Percentiles rank a stretch among this genome's conserved stretches.
phyloP scores from a whole-genome alignment of 2,888 invertebrate genomes.

The Leptura quadrifasciata region DNA sequence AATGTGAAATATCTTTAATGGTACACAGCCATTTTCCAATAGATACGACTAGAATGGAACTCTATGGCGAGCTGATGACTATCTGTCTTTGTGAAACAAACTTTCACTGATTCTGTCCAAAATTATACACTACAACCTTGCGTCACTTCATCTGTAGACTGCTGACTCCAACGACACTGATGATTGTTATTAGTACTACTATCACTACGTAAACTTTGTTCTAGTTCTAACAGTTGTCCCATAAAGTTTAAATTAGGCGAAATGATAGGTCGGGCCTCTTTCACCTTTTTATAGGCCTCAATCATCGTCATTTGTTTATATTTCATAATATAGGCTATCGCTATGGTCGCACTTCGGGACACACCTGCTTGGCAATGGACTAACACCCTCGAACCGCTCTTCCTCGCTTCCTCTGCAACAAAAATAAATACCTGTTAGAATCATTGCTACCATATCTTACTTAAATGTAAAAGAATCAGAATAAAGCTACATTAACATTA shows the following conservation, averaged over 20 bases:
- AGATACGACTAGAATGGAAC: conserved; percentile 68
- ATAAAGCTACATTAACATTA: no score
- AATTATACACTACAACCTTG: conserved; percentile 77
- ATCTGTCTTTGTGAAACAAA: conserved; percentile 43
- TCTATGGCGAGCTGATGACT: conserved; percentile 68
- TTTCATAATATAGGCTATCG: conserved; percentile 96
- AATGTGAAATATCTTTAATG: conserved; percentile 66
- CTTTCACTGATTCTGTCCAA: conserved; percentile 33
- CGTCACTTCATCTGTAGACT: conserved; percentile 75
- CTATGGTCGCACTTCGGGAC: conserved; percentile 94
- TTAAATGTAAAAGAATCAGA: no score
- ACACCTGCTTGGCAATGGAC: conserved; percentile 98
- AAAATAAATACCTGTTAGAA: conserved; percentile 52
- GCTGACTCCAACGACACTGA: conserved; percentile 76
- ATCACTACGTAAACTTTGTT: conserved; percentile 79
- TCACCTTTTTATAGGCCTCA: conserved; percentile 92
- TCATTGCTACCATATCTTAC: neutral
- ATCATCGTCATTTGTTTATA: conserved; percentile 88
- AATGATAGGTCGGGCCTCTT: conserved; percentile 90
- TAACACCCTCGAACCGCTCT: conserved; percentile 84
- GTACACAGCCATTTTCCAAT: conserved; percentile 73
- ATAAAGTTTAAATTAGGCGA: conserved; percentile 97
- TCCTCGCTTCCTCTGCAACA: conserved; percentile 83
- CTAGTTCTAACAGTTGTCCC: conserved; percentile 90
- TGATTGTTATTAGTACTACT: conserved; percentile 71